These are phyloP conservation scores for Actinostola sp. DNA, from an alignment of 92 coral and sea anemone species.

Conservation along the genomic window DNA sequence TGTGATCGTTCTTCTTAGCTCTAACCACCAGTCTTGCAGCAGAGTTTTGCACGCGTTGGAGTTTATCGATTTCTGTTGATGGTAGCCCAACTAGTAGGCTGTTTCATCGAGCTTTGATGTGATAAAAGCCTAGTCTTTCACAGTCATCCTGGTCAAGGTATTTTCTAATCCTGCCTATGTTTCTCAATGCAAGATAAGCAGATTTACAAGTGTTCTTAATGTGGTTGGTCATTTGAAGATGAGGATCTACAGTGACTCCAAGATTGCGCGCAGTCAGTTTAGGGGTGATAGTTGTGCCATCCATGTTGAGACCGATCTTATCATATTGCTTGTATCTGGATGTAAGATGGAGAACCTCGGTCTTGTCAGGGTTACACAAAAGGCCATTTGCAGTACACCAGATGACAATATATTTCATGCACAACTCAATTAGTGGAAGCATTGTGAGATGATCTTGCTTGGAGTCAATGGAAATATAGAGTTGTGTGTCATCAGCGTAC, in stretches of 20 bases:
- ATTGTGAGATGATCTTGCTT: not conserved
- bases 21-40: no score
- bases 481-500: conserved; percentile 9
- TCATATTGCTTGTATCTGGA: not conserved
- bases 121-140: not conserved
- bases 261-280: not conserved
- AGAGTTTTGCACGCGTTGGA: no score
- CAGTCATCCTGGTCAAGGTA: not conserved
- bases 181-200: not conserved
- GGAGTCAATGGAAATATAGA: conserved; percentile 4
- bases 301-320: not conserved
- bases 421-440: not conserved
- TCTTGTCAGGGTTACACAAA: not conserved
- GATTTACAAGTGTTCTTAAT: conserved; percentile 2
- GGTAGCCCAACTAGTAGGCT: no score
- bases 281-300: not conserved
- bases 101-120: no score
- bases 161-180: not conserved
- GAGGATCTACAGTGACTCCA: not conserved
- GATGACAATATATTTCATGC: conserved; percentile 2
- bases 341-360: conserved; percentile 2
- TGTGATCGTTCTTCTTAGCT: no score
- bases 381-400: conserved; percentile 6
- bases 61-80: no score
- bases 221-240: not conserved